These are phyloP conservation scores for Equus quagga DNA, from an alignment of 2,113 vertebrate genomes.

Conservation along the genomic window DNA sequence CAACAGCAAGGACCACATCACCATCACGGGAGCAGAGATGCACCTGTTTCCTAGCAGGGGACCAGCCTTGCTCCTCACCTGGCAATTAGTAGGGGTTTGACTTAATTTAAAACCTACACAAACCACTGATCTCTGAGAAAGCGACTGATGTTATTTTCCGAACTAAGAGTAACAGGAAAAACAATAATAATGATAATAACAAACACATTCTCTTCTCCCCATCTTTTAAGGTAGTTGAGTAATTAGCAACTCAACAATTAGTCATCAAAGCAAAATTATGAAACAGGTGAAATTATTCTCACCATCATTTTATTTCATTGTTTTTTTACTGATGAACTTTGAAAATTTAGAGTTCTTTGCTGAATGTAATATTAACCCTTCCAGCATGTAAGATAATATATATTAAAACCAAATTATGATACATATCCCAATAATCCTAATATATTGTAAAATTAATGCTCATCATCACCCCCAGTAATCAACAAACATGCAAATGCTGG, in stretches of 20 bases:
- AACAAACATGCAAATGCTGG: conserved; percentile 18
- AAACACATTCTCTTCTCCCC: not conserved
- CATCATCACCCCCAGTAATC: not conserved
- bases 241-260: conserved; percentile 42
- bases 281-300: not conserved
- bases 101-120: conserved; percentile 61
- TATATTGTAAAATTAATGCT: not conserved
- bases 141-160: not conserved
- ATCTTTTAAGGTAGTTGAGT: not conserved
- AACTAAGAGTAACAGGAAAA: conserved; percentile 49
- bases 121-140: conserved; percentile 49
- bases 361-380: not conserved
- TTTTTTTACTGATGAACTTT: not conserved
- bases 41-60: conserved; percentile 5
- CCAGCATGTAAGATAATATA: not conserved
- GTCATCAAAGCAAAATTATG: not conserved
- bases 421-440: not conserved
- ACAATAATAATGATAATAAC: not conserved
- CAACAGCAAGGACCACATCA: not conserved
- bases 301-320: not conserved
- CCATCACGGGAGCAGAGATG: not conserved
- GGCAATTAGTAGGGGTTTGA: conserved; percentile 13
- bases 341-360: conserved; percentile 40
- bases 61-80: not conserved
- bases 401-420: conserved; percentile 20